Evolutionary conservation across 2,888 invertebrate genomes (phyloP).

Genomic region (Dioctria rufipes): DNA sequence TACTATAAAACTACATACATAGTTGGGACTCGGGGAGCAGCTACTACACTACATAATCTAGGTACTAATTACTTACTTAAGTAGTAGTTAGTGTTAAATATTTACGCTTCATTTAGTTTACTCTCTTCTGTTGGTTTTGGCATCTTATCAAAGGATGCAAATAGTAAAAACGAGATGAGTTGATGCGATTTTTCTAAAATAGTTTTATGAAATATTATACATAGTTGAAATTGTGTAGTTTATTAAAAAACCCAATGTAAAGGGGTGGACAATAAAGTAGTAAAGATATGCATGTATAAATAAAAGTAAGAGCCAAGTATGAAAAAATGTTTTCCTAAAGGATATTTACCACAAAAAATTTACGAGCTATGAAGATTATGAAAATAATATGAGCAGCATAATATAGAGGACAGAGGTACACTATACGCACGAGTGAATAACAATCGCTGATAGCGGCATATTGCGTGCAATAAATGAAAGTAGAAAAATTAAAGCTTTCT

Average conservation of each 20-base stretch:
- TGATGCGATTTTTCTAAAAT: constrained; percentile 29
- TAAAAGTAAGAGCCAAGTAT: constrained; percentile 40
- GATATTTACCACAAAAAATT: constrained; percentile 17
- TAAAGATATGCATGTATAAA: constrained; percentile 43
- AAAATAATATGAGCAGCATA: too few relatives aligned
- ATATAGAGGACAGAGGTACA: too few relatives aligned
- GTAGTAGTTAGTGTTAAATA: constrained; percentile 24
- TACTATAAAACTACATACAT: not conserved
- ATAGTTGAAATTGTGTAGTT: constrained; percentile 54
- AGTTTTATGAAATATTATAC: constrained; percentile 33
- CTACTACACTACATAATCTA: too few relatives aligned
- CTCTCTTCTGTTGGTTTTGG: constrained; percentile 12
- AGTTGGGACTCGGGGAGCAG: constrained; percentile 8
- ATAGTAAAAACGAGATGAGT: not conserved
- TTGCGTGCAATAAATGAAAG: too few relatives aligned
- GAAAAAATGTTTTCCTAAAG: constrained; percentile 45
- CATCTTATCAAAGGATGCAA: not conserved
- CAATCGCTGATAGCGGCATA: too few relatives aligned
- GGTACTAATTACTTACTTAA: constrained; percentile 5
- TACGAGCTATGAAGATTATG: too few relatives aligned
- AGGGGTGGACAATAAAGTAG: constrained; percentile 51
- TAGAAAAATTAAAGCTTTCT: too few relatives aligned
- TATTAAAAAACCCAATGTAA: constrained; percentile 57
- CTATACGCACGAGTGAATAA: too few relatives aligned
- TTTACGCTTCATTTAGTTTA: constrained; percentile 32